A percentile compares a stretch with the other conserved stretches of the same genome.
These are phyloP conservation scores for Columbina picui DNA, from an alignment of 2,113 vertebrate species.

Conservation along the genomic window DNA sequence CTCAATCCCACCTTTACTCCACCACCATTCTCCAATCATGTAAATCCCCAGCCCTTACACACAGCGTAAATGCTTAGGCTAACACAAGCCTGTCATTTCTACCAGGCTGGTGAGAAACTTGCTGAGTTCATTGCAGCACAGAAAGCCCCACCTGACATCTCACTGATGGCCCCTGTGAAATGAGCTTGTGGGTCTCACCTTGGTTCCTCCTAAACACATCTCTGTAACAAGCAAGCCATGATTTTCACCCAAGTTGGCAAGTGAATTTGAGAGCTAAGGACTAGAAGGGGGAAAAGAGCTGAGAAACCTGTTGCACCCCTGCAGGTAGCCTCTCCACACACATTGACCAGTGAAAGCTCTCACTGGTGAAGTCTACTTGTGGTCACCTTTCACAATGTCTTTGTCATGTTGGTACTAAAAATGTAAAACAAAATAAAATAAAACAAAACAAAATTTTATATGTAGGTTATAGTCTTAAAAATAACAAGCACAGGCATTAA, in stretches of 20 bases:
- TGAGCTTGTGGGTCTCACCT: background rate
- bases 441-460: background rate
- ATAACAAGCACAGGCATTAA: background rate
- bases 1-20: background rate
- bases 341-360: background rate
- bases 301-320: background rate
- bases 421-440: background rate
- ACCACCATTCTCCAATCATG: background rate
- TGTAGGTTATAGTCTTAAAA: background rate
- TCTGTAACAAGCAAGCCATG: background rate
- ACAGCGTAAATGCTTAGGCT: background rate
- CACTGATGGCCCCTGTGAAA: accelerated
- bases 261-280: background rate
- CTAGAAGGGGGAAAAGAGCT: background rate
- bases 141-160: background rate
- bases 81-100: background rate
- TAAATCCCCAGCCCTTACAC: background rate
- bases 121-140: background rate
- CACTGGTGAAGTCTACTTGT: background rate
- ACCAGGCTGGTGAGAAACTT: background rate
- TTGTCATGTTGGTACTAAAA: background rate
- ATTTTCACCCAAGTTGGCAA: background rate
- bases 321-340: background rate
- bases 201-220: background rate
- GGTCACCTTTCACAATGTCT: background rate